Percentiles rank a stretch among this genome's conserved stretches.
These are phyloP conservation scores for Eupeodes luniger DNA, from an alignment of 2,888 invertebrate species.

Conservation along the genomic window DNA sequence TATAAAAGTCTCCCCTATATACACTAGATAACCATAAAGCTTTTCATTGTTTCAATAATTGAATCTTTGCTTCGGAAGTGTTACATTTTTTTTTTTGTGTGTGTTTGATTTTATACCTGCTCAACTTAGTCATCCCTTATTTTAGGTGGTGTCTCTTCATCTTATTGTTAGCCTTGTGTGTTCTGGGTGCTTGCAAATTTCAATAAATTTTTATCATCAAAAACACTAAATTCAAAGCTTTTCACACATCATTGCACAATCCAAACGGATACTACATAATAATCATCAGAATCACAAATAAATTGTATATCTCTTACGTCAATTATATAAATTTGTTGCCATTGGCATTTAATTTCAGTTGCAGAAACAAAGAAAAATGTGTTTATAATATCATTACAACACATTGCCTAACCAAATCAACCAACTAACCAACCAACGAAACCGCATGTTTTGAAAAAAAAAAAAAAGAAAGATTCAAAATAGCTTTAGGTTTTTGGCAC, in stretches of 20 bases:
- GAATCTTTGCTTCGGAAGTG: slow-evolving; percentile 31
- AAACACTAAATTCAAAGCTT: slow-evolving; percentile 51
- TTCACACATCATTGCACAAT: slow-evolving; percentile 66
- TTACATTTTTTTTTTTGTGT: background rate
- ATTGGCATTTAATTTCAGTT: slow-evolving; percentile 23
- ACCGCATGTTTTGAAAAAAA: background rate
- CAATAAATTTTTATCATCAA: slow-evolving; percentile 39
- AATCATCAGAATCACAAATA: slow-evolving; percentile 33
- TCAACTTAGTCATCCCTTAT: slow-evolving; percentile 25
- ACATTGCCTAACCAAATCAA: background rate
- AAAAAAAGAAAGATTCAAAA: slow-evolving; percentile 23
- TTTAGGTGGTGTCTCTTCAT: background rate
- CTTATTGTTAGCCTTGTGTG: no score
- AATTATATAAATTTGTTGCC: slow-evolving; percentile 56
- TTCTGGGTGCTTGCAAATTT: slow-evolving; percentile 23
- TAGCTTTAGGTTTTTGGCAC: slow-evolving; percentile 59
- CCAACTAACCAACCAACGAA: slow-evolving; percentile 6
- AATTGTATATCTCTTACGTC: slow-evolving; percentile 57
- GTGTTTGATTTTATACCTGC: background rate
- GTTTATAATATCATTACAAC: background rate
- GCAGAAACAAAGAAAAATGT: background rate
- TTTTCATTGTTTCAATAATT: slow-evolving; percentile 15
- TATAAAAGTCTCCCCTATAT: background rate
- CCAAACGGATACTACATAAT: slow-evolving; percentile 17
- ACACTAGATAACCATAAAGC: background rate